A percentile compares a stretch with the other conserved stretches of the same genome.
These are phyloP conservation scores for Ptiloglossa arizonensis DNA, from an alignment of 1,140 invertebrate species.

Conservation along the genomic window DNA sequence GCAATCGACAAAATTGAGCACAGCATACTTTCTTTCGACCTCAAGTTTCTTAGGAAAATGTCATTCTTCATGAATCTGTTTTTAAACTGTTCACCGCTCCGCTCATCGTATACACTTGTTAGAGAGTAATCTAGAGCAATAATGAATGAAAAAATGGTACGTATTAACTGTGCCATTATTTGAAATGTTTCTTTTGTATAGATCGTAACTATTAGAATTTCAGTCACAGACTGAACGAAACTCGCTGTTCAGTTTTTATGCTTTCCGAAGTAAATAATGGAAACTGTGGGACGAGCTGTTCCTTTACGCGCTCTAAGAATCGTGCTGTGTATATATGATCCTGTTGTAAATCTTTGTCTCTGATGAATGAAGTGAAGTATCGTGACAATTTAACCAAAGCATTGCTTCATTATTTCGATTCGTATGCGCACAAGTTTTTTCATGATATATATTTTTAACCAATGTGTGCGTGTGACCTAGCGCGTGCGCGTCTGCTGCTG, in stretches of 20 bases:
- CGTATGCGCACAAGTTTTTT: neutral
- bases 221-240: neutral
- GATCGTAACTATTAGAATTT: neutral
- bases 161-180: neutral
- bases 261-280: neutral
- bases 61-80: neutral
- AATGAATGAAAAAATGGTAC: conserved; percentile 4
- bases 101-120: conserved; percentile 41
- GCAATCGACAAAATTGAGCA: neutral
- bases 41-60: neutral
- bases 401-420: conserved; percentile 10
- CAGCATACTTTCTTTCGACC: conserved; percentile 2
- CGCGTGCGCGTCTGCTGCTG: neutral
- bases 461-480: neutral
- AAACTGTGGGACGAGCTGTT: neutral
- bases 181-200: neutral
- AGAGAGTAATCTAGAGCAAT: conserved; percentile 19
- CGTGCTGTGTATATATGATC: neutral
- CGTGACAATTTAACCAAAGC: neutral
- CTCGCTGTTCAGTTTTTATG: neutral
- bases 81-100: conserved; percentile 1
- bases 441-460: neutral
- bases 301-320: neutral
- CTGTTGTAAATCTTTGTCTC: conserved; percentile 16
- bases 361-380: neutral